A percentile compares a stretch with the other conserved stretches of the same genome.
These are phyloP conservation scores for Globodera ellingtonae DNA, from an alignment of 1,140 invertebrate species.

Conservation along the genomic window DNA sequence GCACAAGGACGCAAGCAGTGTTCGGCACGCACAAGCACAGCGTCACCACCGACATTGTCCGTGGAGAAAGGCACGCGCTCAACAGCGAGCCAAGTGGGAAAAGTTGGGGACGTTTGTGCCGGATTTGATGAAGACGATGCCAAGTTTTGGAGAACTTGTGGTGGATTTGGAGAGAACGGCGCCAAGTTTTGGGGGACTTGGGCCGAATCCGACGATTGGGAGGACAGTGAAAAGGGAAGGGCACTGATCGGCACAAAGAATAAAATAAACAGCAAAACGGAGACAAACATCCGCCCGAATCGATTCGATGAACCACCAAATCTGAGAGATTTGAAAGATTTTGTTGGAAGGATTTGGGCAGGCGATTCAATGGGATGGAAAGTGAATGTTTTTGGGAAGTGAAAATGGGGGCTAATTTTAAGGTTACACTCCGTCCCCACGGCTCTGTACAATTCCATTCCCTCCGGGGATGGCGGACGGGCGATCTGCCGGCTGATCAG, in stretches of 20 bases:
- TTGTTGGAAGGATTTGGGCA: neutral
- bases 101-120: neutral
- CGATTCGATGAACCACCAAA: neutral
- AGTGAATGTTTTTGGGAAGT: slow-evolving; percentile 4
- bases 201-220: neutral
- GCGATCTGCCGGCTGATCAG: neutral
- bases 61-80: slow-evolving; percentile 1
- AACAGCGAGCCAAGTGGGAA: slow-evolving; percentile 2
- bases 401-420: slow-evolving; percentile 12
- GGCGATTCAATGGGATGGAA: neutral
- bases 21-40: slow-evolving; percentile 8
- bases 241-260: neutral
- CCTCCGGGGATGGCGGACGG: neutral
- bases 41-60: neutral
- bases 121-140: neutral
- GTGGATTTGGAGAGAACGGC: neutral
- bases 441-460: neutral
- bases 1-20: slow-evolving; percentile 16
- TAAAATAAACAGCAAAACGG: neutral
- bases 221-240: neutral
- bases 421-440: neutral
- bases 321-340: neutral
- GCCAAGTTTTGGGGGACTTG: neutral
- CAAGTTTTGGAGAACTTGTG: no score
- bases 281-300: neutral